A percentile compares a stretch with the other conserved stretches of the same genome.
Evolutionary conservation across 2,888 invertebrate genomes (phyloP).

Genomic region (Dione vanillae): DNA sequence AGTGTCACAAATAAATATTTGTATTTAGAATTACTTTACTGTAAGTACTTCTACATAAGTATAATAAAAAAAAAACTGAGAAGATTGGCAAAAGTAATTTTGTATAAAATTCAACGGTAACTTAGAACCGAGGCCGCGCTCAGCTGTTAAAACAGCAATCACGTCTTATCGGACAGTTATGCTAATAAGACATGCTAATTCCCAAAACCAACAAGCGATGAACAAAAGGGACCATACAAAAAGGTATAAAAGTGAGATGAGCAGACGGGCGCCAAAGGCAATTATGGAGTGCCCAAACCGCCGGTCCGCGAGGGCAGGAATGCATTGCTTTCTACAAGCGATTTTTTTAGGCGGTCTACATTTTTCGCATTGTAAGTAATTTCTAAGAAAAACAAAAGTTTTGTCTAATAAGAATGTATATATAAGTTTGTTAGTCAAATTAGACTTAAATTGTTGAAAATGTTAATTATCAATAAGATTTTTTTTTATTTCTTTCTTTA

Average conservation of each 20-base stretch:
- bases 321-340: conserved; percentile 58
- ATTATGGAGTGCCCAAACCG: conserved; percentile 67
- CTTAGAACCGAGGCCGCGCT: conserved; percentile 28
- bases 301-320: conserved; percentile 52
- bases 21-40: background rate
- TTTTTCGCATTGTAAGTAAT: conserved; percentile 55
- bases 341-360: conserved; percentile 62
- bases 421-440: conserved; percentile 14
- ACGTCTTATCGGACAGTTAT: conserved; percentile 77
- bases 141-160: conserved; percentile 78
- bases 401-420: conserved; percentile 8
- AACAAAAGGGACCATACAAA: conserved; percentile 69
- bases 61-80: background rate
- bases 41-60: background rate
- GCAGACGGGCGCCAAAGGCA: conserved; percentile 80
- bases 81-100: conserved; percentile 9
- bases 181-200: conserved; percentile 85
- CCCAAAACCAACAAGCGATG: conserved; percentile 81
- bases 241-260: conserved; percentile 68
- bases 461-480: too few relatives aligned
- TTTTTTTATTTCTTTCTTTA: background rate
- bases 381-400: conserved; percentile 55
- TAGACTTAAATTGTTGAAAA: too few relatives aligned
- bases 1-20: background rate
- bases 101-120: background rate